Conservation (phyloP, 1,140 invertebrate genomes). For the Procambarus virginalis region DNA sequence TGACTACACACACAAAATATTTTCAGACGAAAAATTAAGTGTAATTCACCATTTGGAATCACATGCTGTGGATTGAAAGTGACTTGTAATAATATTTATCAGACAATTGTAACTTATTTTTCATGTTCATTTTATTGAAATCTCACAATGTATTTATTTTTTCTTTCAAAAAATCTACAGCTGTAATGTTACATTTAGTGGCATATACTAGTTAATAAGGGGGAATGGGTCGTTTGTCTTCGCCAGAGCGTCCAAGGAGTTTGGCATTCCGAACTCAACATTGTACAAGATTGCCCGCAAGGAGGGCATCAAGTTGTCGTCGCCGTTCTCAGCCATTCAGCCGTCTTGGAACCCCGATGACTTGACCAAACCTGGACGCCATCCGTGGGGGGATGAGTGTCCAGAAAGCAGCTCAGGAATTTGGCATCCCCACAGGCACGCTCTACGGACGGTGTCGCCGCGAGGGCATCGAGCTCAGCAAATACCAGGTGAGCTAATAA, state of each 20-base stretch:
- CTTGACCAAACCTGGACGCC: constrained; percentile 84
- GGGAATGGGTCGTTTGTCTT: background rate
- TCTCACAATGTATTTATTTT: too few species aligned
- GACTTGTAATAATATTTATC: too few species aligned
- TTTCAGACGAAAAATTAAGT: too few species aligned
- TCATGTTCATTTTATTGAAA: too few species aligned
- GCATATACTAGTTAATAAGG: background rate
- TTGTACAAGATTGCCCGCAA: constrained; percentile 91
- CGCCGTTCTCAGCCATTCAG: constrained; percentile 91
- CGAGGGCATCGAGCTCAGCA: constrained; percentile 84
- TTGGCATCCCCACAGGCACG: constrained; percentile 89
- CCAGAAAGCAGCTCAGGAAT: constrained; percentile 87
- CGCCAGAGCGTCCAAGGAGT: constrained; percentile 89
- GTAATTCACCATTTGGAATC: too few species aligned
- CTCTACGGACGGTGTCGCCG: constrained; percentile 90
- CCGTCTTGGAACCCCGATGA: constrained; percentile 91
- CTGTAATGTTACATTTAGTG: too few species aligned
- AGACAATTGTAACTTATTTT: too few species aligned
- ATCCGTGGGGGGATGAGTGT: constrained; percentile 89
- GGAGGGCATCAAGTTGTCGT: constrained; percentile 89
- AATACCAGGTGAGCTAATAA: constrained; percentile 65
- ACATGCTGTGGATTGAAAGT: too few species aligned
- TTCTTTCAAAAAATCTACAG: too few species aligned
- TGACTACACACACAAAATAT: too few species aligned
- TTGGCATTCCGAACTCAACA: constrained; percentile 91